These are phyloP conservation scores for Picus viridis DNA, from an alignment of 2,797 vertebrate species.

Conservation along the genomic window DNA sequence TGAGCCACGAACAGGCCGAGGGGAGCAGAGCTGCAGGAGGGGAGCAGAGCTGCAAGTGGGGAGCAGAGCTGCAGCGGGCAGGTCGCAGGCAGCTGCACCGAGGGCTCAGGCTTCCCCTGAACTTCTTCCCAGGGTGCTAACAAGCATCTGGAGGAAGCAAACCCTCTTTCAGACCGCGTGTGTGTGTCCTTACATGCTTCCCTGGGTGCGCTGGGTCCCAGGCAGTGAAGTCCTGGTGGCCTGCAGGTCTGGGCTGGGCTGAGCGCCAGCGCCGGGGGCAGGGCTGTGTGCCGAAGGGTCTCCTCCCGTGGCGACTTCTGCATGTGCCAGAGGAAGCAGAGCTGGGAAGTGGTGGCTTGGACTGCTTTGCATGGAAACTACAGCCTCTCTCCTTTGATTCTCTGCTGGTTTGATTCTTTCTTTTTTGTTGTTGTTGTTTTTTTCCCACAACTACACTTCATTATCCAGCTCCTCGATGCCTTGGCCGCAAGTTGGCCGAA, in stretches of 20 bases:
- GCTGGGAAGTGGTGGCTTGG: slow-evolving; percentile 24
- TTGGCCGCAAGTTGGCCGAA: background rate
- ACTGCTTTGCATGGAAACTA: slow-evolving; percentile 28
- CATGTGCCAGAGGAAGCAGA: slow-evolving; percentile 52
- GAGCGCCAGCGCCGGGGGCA: background rate
- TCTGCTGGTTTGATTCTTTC: too few relatives aligned
- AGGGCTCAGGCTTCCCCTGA: background rate
- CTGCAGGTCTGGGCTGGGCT: background rate
- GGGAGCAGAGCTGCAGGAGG: background rate
- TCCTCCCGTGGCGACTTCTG: slow-evolving; percentile 29
- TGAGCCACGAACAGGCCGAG: accelerated
- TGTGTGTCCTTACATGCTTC: too few relatives aligned
- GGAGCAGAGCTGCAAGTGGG: background rate
- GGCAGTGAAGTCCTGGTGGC: too few relatives aligned
- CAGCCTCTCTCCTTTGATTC: background rate
- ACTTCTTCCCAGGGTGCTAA: background rate
- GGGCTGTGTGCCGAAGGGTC: background rate
- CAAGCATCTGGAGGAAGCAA: background rate
- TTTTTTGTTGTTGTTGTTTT: background rate
- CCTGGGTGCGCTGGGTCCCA: too few relatives aligned
- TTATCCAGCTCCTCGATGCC: slow-evolving; percentile 55
- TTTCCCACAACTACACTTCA: slow-evolving; percentile 17
- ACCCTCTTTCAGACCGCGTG: background rate
- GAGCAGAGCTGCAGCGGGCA: background rate
- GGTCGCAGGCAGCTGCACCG: background rate